Evolutionary conservation across 2,113 vertebrate species (phyloP).

Genomic region (Shinisaurus crocodilurus): DNA sequence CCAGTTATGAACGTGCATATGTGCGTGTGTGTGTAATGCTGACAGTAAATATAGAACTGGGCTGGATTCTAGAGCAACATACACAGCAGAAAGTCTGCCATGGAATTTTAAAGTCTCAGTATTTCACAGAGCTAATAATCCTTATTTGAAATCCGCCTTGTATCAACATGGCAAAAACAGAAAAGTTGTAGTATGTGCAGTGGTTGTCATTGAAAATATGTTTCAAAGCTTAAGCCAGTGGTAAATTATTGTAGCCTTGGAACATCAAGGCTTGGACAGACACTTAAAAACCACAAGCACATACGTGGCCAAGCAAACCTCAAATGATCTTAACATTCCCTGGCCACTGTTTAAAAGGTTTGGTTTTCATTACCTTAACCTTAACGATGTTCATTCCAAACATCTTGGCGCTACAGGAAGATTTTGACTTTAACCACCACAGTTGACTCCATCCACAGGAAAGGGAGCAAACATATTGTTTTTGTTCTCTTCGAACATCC

Average conservation of each 20-base stretch:
- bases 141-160: background rate
- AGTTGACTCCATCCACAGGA: background rate
- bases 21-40: background rate
- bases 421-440: background rate
- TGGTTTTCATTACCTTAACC: constrained; percentile 32
- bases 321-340: constrained; percentile 21
- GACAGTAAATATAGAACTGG: background rate
- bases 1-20: background rate
- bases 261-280: constrained; percentile 39
- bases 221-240: constrained; percentile 26
- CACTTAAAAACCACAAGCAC: constrained; percentile 45
- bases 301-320: constrained; percentile 18
- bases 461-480: constrained; percentile 27
- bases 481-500: constrained; percentile 25
- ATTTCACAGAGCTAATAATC: constrained; percentile 22
- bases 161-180: background rate
- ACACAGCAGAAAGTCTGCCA: background rate
- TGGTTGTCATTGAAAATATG: constrained; percentile 21
- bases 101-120: constrained; percentile 13
- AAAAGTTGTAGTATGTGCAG: constrained; percentile 14
- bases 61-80: constrained; percentile 32
- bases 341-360: background rate
- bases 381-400: background rate
- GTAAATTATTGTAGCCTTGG: constrained; percentile 34
- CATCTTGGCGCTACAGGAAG: background rate